A percentile compares a stretch with the other conserved stretches of the same genome.
Conservation (phyloP, 2,113 vertebrate genomes). For the Coptodon bakossiorum region DNA sequence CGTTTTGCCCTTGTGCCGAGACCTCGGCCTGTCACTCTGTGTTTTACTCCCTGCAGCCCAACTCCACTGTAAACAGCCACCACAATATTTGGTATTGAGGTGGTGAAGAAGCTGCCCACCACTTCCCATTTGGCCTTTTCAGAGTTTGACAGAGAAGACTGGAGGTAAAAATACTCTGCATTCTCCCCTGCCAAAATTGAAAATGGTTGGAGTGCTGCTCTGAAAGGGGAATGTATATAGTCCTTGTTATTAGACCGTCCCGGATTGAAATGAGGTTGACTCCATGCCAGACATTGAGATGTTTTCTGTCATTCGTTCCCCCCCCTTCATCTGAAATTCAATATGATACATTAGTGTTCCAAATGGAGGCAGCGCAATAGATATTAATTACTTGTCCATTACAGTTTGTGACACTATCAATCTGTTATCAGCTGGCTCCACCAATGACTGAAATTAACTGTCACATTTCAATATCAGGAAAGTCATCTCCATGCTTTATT, state of each 20-base stretch:
- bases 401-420: slow-evolving; percentile 59
- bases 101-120: slow-evolving; percentile 47
- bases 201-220: slow-evolving; percentile 18
- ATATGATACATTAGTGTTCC: slow-evolving; percentile 36
- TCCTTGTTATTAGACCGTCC: slow-evolving; percentile 21
- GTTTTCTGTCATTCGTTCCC: slow-evolving; percentile 42
- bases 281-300: slow-evolving; percentile 41
- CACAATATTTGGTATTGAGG: slow-evolving; percentile 43
- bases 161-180: slow-evolving; percentile 41
- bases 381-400: slow-evolving; percentile 69
- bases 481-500: slow-evolving; percentile 50
- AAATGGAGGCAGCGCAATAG: slow-evolving; percentile 34
- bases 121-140: slow-evolving; percentile 50
- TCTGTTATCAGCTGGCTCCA: slow-evolving; percentile 58
- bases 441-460: slow-evolving; percentile 63
- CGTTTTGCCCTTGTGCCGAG: slow-evolving; percentile 34
- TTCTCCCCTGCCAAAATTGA: slow-evolving; percentile 29
- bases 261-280: slow-evolving; percentile 38
- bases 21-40: slow-evolving; percentile 46
- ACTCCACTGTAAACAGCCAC: slow-evolving; percentile 31
- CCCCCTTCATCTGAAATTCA: slow-evolving; percentile 23
- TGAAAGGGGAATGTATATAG: slow-evolving; percentile 19
- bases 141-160: slow-evolving; percentile 48
- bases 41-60: slow-evolving; percentile 34
- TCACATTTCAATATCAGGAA: slow-evolving; percentile 57